Conservation (phyloP, 2,113 vertebrate species). For the Macroglossus sobrinus region DNA sequence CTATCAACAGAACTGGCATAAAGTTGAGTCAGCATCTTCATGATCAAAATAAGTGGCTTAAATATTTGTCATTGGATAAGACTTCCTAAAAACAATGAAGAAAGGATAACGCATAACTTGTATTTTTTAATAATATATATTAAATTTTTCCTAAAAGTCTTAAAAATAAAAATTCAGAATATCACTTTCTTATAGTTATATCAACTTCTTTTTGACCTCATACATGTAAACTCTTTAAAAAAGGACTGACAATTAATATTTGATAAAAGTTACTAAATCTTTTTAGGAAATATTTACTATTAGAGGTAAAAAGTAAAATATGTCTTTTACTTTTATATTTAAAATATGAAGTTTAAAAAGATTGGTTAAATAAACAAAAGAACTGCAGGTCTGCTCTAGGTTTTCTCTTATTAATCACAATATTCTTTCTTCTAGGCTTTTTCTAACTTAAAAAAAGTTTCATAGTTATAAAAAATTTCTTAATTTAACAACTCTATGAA, state of each 20-base stretch:
- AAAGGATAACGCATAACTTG: not conserved
- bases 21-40: slow-evolving; percentile 71
- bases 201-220: not conserved
- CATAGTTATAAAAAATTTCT: not conserved
- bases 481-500: not conserved
- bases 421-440: not conserved
- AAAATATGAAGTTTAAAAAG: not conserved
- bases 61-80: not conserved
- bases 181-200: not conserved
- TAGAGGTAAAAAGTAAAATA: not conserved
- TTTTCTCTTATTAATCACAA: not conserved
- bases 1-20: not conserved
- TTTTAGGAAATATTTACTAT: not conserved
- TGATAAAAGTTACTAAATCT: not conserved
- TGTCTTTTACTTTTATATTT: not conserved
- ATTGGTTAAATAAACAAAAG: not conserved
- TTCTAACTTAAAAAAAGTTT: not conserved
- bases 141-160: not conserved
- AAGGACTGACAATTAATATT: not conserved
- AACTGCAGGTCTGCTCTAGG: not conserved
- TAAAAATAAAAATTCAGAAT: not conserved
- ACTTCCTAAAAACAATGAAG: not conserved
- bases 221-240: not conserved
- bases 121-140: not conserved
- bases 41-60: not conserved